Conservation (phyloP, 1,140 invertebrate species). For the Apis cerana region DNA sequence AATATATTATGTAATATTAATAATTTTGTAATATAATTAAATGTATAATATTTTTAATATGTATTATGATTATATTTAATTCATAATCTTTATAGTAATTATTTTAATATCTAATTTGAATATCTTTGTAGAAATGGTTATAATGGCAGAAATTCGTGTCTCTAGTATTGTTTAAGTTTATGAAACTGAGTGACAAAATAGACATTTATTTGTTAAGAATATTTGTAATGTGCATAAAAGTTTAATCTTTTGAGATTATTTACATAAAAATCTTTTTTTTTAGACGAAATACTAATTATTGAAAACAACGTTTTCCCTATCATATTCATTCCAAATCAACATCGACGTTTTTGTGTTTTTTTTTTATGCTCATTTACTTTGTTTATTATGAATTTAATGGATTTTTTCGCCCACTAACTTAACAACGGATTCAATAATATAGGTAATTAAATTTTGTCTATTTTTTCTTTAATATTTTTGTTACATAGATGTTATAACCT, state of each 20-base stretch:
- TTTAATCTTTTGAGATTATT: conserved; percentile 31
- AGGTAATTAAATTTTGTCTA: conserved; percentile 56
- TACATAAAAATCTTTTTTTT: conserved; percentile 29
- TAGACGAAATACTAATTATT: conserved; percentile 2
- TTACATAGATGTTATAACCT: conserved; percentile 62
- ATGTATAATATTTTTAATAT: not conserved
- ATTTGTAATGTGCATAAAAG: conserved; percentile 55
- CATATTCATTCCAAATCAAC: conserved; percentile 53
- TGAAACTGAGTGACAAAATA: conserved; percentile 67
- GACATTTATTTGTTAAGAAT: conserved; percentile 55
- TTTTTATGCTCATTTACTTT: conserved; percentile 63
- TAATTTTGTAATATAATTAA: not conserved
- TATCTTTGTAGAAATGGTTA: conserved; percentile 67
- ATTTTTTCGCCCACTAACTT: conserved; percentile 54
- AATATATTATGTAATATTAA: not conserved
- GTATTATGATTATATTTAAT: not conserved
- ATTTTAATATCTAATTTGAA: conserved; percentile 59
- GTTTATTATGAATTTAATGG: conserved; percentile 65
- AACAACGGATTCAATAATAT: conserved; percentile 52
- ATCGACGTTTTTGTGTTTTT: conserved; percentile 67
- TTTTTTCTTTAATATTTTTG: conserved; percentile 47
- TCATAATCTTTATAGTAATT: too few relatives aligned
- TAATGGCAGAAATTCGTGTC: conserved; percentile 72
- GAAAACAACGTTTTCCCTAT: conserved; percentile 35
- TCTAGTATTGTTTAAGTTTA: conserved; percentile 72